phyloP scores from a whole-genome alignment of 1,140 invertebrate species.

The Xylocopa sonorina region DNA sequence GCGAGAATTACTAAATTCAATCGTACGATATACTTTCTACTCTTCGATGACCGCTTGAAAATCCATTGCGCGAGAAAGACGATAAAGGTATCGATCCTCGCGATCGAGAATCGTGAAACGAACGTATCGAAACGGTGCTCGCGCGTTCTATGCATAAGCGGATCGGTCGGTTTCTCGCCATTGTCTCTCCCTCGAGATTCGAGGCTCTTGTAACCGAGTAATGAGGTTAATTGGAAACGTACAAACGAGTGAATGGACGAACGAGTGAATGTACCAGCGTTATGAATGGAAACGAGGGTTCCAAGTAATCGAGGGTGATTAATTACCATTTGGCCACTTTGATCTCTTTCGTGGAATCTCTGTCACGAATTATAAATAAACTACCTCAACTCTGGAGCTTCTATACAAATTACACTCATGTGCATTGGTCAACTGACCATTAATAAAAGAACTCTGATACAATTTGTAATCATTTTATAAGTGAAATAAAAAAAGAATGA shows the following conservation, averaged over 20 bases:
- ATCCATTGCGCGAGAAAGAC: too few relatives aligned
- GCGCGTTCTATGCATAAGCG: background rate
- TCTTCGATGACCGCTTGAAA: too few relatives aligned
- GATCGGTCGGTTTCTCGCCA: background rate
- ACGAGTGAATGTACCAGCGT: background rate
- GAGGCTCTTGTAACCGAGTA: background rate
- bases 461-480: background rate
- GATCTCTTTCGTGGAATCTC: too few relatives aligned
- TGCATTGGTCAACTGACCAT: too few relatives aligned
- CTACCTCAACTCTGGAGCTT: too few relatives aligned
- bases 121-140: background rate
- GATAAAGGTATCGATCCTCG: background rate
- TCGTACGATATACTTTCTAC: too few relatives aligned
- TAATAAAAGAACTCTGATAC: too few relatives aligned
- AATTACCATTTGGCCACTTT: background rate
- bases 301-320: constrained; percentile 2
- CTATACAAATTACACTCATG: too few relatives aligned
- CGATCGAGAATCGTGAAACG: background rate
- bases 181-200: constrained; percentile 2
- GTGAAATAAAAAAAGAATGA: background rate
- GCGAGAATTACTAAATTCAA: too few relatives aligned
- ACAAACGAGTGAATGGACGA: background rate
- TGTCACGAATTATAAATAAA: too few relatives aligned
- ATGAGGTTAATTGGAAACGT: constrained; percentile 19
- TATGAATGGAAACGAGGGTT: background rate